phyloP scores from a whole-genome alignment of 1,140 invertebrate species.

The Drosophila quadrilineata region DNA sequence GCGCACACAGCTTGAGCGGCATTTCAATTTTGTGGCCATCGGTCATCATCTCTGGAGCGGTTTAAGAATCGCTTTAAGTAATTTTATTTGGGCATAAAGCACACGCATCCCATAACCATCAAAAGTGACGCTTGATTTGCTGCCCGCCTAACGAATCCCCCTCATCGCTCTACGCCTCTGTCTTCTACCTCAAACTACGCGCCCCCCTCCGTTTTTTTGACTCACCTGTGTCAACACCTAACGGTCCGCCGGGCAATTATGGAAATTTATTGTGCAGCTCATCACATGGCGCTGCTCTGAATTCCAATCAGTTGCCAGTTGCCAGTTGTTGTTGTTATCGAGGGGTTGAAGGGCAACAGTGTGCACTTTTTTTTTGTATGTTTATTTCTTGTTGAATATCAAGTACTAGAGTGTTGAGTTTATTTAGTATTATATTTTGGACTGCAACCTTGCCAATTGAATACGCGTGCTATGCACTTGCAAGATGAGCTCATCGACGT shows the following conservation, averaged over 20 bases:
- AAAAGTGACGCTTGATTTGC: conserved; percentile 57
- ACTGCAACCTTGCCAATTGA: conserved; percentile 29
- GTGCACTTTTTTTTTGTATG: background rate
- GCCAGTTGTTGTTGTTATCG: conserved; percentile 6
- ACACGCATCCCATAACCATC: conserved; percentile 54
- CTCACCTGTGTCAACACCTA: conserved; percentile 31
- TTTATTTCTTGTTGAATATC: background rate
- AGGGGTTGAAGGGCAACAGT: background rate
- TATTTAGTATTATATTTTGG: conserved; percentile 4
- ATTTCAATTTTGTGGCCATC: conserved; percentile 36
- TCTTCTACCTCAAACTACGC: background rate
- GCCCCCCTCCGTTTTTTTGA: background rate
- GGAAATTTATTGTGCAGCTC: conserved; percentile 74
- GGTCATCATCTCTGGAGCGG: conserved; percentile 18
- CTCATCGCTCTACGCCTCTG: background rate
- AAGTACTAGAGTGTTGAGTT: too few relatives aligned
- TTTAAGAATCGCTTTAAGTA: conserved; percentile 23
- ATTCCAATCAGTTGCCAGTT: conserved; percentile 55
- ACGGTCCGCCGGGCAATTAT: conserved; percentile 69
- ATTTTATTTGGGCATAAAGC: conserved; percentile 46
- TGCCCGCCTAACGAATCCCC: conserved; percentile 44
- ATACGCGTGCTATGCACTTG: conserved; percentile 7
- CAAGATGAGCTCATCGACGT: conserved; percentile 9
- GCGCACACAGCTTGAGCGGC: conserved; percentile 12
- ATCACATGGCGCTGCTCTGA: conserved; percentile 42